A percentile compares a stretch with the other conserved stretches of the same genome.
Evolutionary conservation across 2,888 invertebrate species (phyloP).

Genomic region (Temnothorax unifasciatus): DNA sequence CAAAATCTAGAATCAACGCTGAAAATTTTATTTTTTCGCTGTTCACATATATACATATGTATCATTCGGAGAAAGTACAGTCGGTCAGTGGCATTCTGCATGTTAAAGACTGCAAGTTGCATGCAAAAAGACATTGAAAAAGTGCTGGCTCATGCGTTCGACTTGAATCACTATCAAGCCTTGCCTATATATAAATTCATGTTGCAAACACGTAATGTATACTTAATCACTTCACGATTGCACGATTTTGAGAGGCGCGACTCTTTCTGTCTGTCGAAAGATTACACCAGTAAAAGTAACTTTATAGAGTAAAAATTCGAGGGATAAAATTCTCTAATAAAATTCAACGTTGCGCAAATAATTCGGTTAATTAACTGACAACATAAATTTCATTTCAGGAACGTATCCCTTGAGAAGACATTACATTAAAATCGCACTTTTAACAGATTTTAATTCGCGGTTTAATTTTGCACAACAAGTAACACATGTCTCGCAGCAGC

Average conservation of each 20-base stretch:
- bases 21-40: not conserved
- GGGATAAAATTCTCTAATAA: not conserved
- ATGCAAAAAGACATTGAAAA: slow-evolving; percentile 45
- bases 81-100: slow-evolving; percentile 6
- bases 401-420: not conserved
- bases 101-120: slow-evolving; percentile 49
- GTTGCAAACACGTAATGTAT: slow-evolving; percentile 15
- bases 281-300: not conserved
- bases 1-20: not conserved
- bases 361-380: not conserved
- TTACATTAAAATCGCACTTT: slow-evolving; percentile 3
- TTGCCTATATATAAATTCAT: slow-evolving; percentile 23
- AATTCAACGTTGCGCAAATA: not conserved
- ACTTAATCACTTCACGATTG: slow-evolving; percentile 3
- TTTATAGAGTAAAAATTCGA: not conserved
- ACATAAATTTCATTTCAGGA: not conserved
- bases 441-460: not conserved
- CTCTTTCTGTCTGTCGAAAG: not conserved
- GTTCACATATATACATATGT: not conserved
- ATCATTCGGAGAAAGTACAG: not conserved
- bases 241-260: not conserved
- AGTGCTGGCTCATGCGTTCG: slow-evolving; percentile 30
- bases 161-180: slow-evolving; percentile 24
- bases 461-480: not conserved
- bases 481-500: not conserved